These are phyloP conservation scores for Lutjanus campechanus DNA, from an alignment of 2,797 vertebrate genomes.

Conservation along the genomic window DNA sequence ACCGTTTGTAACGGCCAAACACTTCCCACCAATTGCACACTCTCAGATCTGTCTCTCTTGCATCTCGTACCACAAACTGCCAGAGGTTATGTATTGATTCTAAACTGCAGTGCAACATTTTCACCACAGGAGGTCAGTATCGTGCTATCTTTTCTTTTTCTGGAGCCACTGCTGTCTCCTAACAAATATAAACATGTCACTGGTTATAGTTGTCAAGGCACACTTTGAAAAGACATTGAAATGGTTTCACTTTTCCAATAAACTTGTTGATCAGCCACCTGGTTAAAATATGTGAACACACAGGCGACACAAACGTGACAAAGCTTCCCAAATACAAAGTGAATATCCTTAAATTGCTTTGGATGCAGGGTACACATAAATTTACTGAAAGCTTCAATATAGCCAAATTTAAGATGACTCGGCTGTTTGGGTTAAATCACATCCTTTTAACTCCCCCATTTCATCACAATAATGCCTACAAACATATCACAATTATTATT, in stretches of 20 bases:
- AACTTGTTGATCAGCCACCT: not conserved
- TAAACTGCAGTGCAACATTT: not conserved
- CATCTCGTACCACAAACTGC: not conserved
- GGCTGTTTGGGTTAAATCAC: not conserved
- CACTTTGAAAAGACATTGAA: conserved; percentile 1
- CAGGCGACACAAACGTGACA: not conserved
- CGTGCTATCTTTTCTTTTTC: not conserved
- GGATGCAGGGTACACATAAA: not conserved
- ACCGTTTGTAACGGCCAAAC: not conserved
- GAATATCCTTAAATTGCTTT: not conserved
- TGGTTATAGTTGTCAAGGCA: conserved; percentile 8
- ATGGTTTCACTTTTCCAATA: not conserved
- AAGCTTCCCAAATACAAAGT: not conserved
- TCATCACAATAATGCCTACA: not conserved
- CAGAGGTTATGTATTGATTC: not conserved
- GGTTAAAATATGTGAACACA: not conserved
- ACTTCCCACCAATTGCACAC: not conserved
- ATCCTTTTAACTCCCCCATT: not conserved
- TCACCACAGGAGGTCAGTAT: conserved; percentile 63
- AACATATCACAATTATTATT: not conserved
- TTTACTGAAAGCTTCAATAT: not conserved
- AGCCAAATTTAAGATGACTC: not conserved
- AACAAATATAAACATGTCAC: not conserved
- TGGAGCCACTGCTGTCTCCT: not conserved
- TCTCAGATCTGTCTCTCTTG: not conserved